Percentiles rank a stretch among this genome's conserved stretches.
Evolutionary conservation across 2,797 vertebrate genomes (phyloP).

Genomic region (Phoebastria nigripes): DNA sequence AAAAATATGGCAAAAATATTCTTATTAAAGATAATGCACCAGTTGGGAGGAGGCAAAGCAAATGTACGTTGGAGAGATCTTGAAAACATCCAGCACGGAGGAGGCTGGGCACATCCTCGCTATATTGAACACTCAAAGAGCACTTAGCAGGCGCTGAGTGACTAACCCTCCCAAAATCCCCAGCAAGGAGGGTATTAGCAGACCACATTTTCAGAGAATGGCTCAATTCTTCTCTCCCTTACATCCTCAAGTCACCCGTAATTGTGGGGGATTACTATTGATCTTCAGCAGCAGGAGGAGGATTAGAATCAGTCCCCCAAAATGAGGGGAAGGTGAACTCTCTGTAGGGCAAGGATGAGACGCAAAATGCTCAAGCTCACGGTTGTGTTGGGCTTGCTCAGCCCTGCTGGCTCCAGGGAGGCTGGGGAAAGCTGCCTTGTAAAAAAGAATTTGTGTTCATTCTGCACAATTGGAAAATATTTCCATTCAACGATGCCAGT

Average conservation of each 20-base stretch:
- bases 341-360: background rate
- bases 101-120: background rate
- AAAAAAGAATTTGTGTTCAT: background rate
- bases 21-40: background rate
- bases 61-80: background rate
- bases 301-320: background rate
- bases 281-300: background rate
- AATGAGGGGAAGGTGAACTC: background rate
- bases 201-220: background rate
- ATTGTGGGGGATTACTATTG: background rate
- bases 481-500: background rate
- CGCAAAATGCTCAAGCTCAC: background rate
- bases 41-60: background rate
- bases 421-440: background rate
- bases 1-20: background rate
- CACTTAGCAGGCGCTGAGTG: background rate
- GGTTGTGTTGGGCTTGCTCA: background rate
- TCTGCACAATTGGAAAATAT: background rate
- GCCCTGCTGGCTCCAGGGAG: background rate
- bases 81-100: background rate
- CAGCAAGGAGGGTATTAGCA: background rate
- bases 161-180: background rate
- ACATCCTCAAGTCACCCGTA: background rate
- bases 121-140: background rate
- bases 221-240: background rate